phyloP scores from a whole-genome alignment of 2,113 vertebrate species.

The Callipepla californica region DNA sequence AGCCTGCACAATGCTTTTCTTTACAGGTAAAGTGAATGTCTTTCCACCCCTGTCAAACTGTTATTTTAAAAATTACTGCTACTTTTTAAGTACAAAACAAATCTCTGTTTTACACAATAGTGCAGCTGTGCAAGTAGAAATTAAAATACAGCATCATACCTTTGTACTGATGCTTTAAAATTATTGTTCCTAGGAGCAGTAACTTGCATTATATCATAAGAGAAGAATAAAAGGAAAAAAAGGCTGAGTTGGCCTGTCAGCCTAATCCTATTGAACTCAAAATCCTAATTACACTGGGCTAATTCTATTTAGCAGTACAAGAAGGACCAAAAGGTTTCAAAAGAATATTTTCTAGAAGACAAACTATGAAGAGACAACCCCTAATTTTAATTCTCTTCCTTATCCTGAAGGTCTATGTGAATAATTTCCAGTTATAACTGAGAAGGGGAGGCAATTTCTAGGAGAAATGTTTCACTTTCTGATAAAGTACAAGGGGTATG shows the following conservation, averaged over 20 bases:
- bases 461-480: background rate
- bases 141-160: too few relatives aligned
- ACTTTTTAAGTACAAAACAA: background rate
- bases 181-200: background rate
- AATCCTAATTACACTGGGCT: background rate
- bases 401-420: background rate
- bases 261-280: background rate
- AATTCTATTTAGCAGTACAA: background rate
- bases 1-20: background rate
- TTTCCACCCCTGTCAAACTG: background rate
- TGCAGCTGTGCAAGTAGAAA: background rate
- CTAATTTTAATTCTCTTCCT: background rate
- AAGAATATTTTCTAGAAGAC: background rate
- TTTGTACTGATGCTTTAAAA: background rate
- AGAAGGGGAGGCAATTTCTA: background rate
- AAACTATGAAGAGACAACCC: background rate
- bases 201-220: accelerated
- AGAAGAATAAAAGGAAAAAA: background rate
- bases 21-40: background rate
- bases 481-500: accelerated
- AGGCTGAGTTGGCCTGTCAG: background rate
- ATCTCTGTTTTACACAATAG: background rate
- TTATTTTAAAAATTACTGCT: background rate
- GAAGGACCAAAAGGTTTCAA: background rate
- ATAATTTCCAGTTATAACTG: background rate